Percentiles rank a stretch among this genome's conserved stretches.
phyloP scores from a whole-genome alignment of 2,888 invertebrate species.

The Drosophila subquinaria region DNA sequence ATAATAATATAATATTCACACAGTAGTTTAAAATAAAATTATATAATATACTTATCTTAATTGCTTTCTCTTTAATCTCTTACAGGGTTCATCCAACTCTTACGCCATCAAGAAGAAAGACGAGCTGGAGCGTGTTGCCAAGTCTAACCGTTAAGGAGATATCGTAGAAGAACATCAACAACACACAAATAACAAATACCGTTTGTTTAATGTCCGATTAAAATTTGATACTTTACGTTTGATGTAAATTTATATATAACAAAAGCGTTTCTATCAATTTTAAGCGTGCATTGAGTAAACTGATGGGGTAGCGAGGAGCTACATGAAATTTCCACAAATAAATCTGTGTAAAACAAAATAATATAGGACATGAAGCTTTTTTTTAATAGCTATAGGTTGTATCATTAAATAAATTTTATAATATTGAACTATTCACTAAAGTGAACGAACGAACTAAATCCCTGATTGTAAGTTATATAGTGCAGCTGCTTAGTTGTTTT shows the following conservation, averaged over 20 bases:
- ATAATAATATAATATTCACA: background rate
- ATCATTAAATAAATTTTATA: constrained; percentile 42
- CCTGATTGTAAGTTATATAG: too few relatives aligned
- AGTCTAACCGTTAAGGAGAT: constrained; percentile 98
- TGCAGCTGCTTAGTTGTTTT: too few relatives aligned
- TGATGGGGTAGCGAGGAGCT: constrained; percentile 39
- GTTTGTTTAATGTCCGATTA: constrained; percentile 62
- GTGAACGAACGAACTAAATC: too few relatives aligned
- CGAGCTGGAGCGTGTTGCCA: constrained; percentile 99
- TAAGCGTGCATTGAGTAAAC: constrained; percentile 52
- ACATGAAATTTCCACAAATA: constrained; percentile 51
- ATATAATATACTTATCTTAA: background rate
- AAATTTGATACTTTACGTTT: constrained; percentile 60
- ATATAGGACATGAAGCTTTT: constrained; percentile 54
- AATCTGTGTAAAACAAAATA: constrained; percentile 55
- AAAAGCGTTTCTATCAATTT: constrained; percentile 56
- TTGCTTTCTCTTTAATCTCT: constrained; percentile 32
- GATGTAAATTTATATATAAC: constrained; percentile 55
- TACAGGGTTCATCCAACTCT: constrained; percentile 98
- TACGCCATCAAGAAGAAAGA: constrained; percentile 99
- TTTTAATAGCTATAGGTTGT: constrained; percentile 50
- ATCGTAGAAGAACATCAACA: constrained; percentile 23
- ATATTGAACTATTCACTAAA: constrained; percentile 3
- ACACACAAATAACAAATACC: constrained; percentile 59
- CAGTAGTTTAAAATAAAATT: background rate